These are phyloP conservation scores for Drosophila malerkotliana DNA, from an alignment of 1,140 invertebrate species.

Conservation along the genomic window DNA sequence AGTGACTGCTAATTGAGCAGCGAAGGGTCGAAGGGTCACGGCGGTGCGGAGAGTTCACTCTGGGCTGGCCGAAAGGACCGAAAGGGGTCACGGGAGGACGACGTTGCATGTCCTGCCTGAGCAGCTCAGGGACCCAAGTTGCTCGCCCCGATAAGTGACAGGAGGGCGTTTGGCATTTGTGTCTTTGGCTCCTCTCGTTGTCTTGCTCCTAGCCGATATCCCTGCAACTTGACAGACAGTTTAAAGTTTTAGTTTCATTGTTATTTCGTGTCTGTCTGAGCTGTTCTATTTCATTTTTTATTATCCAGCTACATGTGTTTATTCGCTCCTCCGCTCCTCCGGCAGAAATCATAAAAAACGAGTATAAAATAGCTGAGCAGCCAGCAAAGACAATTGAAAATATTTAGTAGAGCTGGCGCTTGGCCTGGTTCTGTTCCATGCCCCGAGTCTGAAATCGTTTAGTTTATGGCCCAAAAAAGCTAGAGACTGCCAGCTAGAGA, in stretches of 20 bases:
- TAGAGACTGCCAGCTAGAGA: no score
- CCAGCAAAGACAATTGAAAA: neutral
- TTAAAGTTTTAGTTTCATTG: conserved; percentile 31
- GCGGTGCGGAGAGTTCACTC: conserved; percentile 24
- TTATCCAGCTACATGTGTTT: neutral
- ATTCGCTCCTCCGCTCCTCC: neutral
- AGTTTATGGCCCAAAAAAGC: neutral
- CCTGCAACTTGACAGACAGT: conserved; percentile 38
- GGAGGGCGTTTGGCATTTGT: conserved; percentile 10
- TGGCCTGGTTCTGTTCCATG: neutral
- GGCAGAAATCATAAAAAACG: neutral
- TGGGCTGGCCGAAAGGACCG: conserved; percentile 13
- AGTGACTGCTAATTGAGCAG: conserved; percentile 23
- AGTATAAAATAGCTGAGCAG: neutral
- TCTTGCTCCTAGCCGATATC: neutral
- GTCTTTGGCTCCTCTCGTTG: conserved; percentile 1
- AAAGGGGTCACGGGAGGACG: conserved; percentile 31
- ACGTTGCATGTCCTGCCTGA: neutral
- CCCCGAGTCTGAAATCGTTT: neutral
- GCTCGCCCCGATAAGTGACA: conserved; percentile 38
- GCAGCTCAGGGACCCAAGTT: conserved; percentile 6
- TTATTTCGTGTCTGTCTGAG: conserved; percentile 2
- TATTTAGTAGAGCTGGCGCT: neutral
- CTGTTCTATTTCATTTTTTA: neutral
- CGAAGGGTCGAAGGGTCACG: conserved; percentile 14